Evolutionary conservation across 1,140 invertebrate genomes (phyloP), one percentile per base, ranked within the genome.

Genomic region (Eupristina koningsbergeri): DNA sequence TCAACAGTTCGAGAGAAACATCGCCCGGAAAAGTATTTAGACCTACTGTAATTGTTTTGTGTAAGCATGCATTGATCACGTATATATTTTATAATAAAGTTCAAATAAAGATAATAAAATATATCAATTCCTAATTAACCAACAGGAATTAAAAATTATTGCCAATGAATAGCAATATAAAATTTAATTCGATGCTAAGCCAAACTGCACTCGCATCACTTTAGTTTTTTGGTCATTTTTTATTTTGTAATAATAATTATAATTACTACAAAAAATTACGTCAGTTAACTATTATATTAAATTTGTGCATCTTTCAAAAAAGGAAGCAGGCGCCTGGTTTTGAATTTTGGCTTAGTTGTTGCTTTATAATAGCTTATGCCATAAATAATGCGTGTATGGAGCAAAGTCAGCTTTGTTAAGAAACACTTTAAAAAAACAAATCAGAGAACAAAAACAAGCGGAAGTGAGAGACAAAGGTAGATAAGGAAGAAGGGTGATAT

Each of bases 351-450:
- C 53, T 58, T 26, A 58, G 53, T 22, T 26, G 53, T 26, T 58
- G 53, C 22, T 58, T 58, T 58, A 58, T 58, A 58, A 58, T 58
- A 58, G 53, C 26, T 58, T 26, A 58, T 3, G 53, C 53, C 53
- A 58, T 58, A 58, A 58, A 58, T 58, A 53, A 53, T 9, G 53
- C 26, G 22, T 26, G 53, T 58, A 58, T 3, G 53, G 3, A 58
- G 22, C 53, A 58, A 58, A 58, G 53, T 58, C 53, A 58, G 53
- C 53, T 58, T 58, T 58, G 53, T 58, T 58, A 58, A 58, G 53
- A 58, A 58, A 26, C 8, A 19, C 22, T 6, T 58, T 58, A 13
- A 58, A 53, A 58, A 58, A 58, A 58, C 19, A 22, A 26, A 58
- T 26, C 22, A 58, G 53, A 58, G 53, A 45, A 45, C 6, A 45